A percentile compares a stretch with the other conserved stretches of the same genome.
Evolutionary conservation across 1,140 invertebrate genomes (phyloP).

Genomic region (Drosophila ironensis): DNA sequence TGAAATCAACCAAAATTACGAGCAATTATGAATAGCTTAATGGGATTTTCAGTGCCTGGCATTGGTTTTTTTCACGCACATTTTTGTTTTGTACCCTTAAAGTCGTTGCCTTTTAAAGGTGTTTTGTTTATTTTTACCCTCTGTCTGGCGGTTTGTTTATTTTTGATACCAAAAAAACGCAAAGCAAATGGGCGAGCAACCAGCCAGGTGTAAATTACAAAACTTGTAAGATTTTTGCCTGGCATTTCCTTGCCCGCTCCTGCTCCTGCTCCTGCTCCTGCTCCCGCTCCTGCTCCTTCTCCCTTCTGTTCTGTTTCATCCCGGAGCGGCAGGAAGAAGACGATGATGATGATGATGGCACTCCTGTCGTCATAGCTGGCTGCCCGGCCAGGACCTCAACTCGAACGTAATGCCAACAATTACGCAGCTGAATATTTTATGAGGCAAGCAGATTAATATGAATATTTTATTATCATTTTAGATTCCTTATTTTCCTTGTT

Average conservation of each 20-base stretch:
- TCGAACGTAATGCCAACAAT: slow-evolving; percentile 75
- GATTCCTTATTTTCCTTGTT: slow-evolving; percentile 58
- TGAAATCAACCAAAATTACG: slow-evolving; percentile 78
- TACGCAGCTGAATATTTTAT: slow-evolving; percentile 80
- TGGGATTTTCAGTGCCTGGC: slow-evolving; percentile 39
- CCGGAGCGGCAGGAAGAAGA: no score
- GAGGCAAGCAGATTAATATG: slow-evolving; percentile 80
- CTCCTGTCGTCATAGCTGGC: slow-evolving; percentile 38
- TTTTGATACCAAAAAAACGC: not conserved
- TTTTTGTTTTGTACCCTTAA: not conserved
- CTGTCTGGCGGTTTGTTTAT: not conserved
- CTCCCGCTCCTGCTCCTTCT: not conserved
- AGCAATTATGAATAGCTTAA: slow-evolving; percentile 76
- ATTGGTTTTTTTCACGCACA: slow-evolving; percentile 11
- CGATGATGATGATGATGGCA: slow-evolving; percentile 16
- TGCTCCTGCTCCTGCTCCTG: not conserved
- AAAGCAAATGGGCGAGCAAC: slow-evolving; percentile 8
- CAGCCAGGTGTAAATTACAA: slow-evolving; percentile 78
- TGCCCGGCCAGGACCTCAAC: slow-evolving; percentile 17
- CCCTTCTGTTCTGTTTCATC: no score
- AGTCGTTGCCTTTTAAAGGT: not conserved
- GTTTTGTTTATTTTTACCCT: not conserved
- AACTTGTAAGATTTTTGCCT: slow-evolving; percentile 63
- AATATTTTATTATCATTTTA: slow-evolving; percentile 82
- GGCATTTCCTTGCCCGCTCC: slow-evolving; percentile 57